phyloP scores from a whole-genome alignment of 2,797 vertebrate species.

The Tapera naevia region DNA sequence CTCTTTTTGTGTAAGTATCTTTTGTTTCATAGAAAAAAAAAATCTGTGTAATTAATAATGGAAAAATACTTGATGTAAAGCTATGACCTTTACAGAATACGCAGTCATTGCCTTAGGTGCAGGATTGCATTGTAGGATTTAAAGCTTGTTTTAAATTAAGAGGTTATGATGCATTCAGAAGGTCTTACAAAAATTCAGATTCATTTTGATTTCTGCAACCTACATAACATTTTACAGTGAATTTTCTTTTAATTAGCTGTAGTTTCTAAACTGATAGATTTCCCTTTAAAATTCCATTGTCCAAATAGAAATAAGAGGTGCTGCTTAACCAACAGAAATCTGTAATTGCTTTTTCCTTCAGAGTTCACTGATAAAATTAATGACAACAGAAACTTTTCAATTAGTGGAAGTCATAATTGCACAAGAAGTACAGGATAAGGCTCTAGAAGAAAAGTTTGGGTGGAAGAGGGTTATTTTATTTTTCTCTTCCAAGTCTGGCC shows the following conservation, averaged over 20 bases:
- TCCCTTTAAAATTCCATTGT: not conserved
- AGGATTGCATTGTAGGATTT: not conserved
- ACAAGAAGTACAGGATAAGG: not conserved
- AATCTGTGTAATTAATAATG: not conserved
- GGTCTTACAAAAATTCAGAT: not conserved
- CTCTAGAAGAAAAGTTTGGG: not conserved
- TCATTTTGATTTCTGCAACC: not conserved
- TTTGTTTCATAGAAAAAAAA: conserved; percentile 45
- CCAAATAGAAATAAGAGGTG: not conserved
- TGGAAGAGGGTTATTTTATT: not conserved
- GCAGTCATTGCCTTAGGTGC: not conserved
- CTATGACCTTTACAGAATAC: not conserved
- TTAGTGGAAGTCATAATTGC: not conserved
- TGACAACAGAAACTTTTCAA: not conserved
- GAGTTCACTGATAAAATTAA: not conserved
- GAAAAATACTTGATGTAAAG: not conserved
- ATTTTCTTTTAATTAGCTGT: not conserved
- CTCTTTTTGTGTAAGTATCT: conserved; percentile 95
- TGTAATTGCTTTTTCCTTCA: not conserved
- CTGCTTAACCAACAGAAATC: not conserved
- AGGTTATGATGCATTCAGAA: not conserved
- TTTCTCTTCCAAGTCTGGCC: not conserved
- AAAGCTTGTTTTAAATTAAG: not conserved
- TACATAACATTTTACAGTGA: not conserved
- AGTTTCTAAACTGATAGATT: not conserved